phyloP scores from a whole-genome alignment of 2,888 invertebrate species.

The Drosophila eohydei region DNA sequence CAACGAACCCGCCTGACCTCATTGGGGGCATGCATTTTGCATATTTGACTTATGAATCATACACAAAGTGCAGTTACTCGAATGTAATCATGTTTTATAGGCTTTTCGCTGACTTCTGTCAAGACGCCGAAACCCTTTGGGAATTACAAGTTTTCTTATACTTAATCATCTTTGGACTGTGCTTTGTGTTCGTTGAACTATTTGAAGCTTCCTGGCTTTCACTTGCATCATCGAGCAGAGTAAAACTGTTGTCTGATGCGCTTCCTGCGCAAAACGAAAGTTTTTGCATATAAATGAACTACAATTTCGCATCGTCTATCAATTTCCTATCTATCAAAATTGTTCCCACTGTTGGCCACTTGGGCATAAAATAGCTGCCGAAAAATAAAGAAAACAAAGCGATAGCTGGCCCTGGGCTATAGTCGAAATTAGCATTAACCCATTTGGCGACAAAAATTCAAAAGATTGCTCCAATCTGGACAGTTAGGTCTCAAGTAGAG shows the following conservation, averaged over 20 bases:
- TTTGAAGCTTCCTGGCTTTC: conserved; percentile 34
- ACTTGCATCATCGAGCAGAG: conserved; percentile 24
- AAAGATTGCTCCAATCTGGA: conserved; percentile 42
- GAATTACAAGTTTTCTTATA: not conserved
- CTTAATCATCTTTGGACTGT: not conserved
- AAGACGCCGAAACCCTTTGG: not conserved
- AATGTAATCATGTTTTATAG: not conserved
- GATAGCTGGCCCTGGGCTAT: conserved; percentile 21
- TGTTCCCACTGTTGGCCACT: conserved; percentile 50
- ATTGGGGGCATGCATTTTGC: conserved; percentile 51
- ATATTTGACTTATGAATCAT: conserved; percentile 51
- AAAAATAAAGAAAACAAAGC: conserved; percentile 28
- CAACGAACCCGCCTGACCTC: conserved; percentile 74
- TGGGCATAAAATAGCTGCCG: conserved; percentile 58
- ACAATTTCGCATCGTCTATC: conserved; percentile 50
- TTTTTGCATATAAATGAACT: conserved; percentile 54
- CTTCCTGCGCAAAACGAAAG: conserved; percentile 57
- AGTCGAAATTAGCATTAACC: conserved; percentile 53
- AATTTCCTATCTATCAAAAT: conserved; percentile 60
- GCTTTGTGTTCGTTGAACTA: conserved; percentile 9
- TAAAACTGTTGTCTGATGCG: conserved; percentile 41
- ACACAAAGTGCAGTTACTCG: conserved; percentile 3
- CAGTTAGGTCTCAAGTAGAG: conserved; percentile 58
- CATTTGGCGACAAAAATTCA: conserved; percentile 55
- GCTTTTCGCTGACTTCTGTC: not conserved